Percentiles rank a stretch among this genome's conserved stretches.
phyloP scores from a whole-genome alignment of 2,797 vertebrate genomes.

The Esox masquinongy region DNA sequence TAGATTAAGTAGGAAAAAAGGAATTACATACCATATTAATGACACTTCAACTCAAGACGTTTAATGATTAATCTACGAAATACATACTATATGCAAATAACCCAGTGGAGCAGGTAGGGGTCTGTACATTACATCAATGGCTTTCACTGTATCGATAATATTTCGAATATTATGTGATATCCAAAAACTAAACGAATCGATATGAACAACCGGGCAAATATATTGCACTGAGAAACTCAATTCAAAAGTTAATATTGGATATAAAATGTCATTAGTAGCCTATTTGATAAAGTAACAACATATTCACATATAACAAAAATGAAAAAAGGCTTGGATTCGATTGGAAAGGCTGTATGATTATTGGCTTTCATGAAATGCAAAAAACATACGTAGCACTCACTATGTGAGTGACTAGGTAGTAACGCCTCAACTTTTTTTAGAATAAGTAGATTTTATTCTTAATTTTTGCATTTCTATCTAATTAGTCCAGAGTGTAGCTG shows the following conservation, averaged over 20 bases:
- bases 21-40: conserved; percentile 3
- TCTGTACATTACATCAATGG: neutral
- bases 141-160: conserved; percentile 3
- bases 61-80: conserved; percentile 2
- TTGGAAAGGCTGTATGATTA: neutral
- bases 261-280: neutral
- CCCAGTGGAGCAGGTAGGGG: neutral
- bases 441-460: neutral
- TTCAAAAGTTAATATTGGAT: neutral
- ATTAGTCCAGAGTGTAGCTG: neutral
- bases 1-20: neutral
- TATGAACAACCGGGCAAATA: neutral
- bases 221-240: neutral
- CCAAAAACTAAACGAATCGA: neutral
- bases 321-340: too few relatives aligned
- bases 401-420: neutral
- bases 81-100: neutral
- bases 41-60: neutral
- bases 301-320: neutral
- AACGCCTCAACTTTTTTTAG: neutral
- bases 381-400: neutral
- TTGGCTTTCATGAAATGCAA: neutral
- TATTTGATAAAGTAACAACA: neutral
- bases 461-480: neutral
- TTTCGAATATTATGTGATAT: neutral